A percentile compares a stretch with the other conserved stretches of the same genome.
Conservation (phyloP, 2,797 vertebrate genomes). For the Hydrocynus forskahlii region DNA sequence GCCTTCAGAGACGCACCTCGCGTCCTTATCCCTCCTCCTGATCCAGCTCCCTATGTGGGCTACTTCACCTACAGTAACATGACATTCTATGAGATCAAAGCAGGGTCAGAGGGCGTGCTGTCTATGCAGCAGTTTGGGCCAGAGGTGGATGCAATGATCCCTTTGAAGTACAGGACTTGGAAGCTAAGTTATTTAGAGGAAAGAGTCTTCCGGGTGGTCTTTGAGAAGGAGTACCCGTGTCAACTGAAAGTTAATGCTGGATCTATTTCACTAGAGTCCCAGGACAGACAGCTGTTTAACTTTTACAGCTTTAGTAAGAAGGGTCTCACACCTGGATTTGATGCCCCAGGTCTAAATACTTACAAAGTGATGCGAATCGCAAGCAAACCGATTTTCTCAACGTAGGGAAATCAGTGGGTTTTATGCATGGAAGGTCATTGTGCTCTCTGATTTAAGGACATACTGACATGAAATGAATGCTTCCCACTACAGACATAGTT, state of each 20-base stretch:
- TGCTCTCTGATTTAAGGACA: not conserved
- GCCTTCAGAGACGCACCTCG: constrained; percentile 80
- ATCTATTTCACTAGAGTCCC: constrained; percentile 87
- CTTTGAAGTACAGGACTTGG: constrained; percentile 82
- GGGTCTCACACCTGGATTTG: constrained; percentile 87
- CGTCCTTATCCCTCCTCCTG: constrained; percentile 76
- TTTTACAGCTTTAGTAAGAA: constrained; percentile 83
- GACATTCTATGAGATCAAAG: constrained; percentile 90
- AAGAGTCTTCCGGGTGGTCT: constrained; percentile 87
- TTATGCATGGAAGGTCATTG: not conserved
- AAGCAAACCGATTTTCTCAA: constrained; percentile 77
- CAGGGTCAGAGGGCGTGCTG: constrained; percentile 76
- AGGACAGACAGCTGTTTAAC: constrained; percentile 89
- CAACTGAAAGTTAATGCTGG: constrained; percentile 81
- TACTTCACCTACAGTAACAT: constrained; percentile 88
- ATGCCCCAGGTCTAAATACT: constrained; percentile 90
- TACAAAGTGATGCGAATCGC: constrained; percentile 84
- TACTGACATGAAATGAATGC: not conserved
- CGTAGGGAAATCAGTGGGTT: constrained; percentile 13
- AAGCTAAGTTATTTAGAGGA: constrained; percentile 85
- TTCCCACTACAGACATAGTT: not conserved
- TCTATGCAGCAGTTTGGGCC: constrained; percentile 91
- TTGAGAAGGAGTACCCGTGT: constrained; percentile 88
- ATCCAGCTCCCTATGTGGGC: constrained; percentile 81
- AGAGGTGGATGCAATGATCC: constrained; percentile 82